phyloP scores from a whole-genome alignment of 2,113 vertebrate genomes.

The Melanerpes formicivorus region DNA sequence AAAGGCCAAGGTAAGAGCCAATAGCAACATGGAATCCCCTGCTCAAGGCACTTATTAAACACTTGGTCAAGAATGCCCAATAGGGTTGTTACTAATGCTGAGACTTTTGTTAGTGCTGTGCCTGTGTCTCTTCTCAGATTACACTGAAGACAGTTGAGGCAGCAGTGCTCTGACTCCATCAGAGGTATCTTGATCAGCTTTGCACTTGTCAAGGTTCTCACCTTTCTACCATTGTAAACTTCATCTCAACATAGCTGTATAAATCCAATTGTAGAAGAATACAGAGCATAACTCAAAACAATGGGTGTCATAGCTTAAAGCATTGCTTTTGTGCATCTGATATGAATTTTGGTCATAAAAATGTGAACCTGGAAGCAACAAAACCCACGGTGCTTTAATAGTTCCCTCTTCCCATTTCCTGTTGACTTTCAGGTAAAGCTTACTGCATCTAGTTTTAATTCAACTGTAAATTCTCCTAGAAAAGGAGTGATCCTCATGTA shows the following conservation, averaged over 20 bases:
- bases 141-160: not conserved
- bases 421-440: not conserved
- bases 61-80: not conserved
- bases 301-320: not conserved
- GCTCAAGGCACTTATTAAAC: not conserved
- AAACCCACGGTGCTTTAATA: rapidly evolving
- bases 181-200: not conserved
- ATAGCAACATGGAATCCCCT: not conserved
- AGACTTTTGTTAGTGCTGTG: not conserved
- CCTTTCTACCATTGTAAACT: not conserved
- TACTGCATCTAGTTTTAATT: not conserved
- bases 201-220: not conserved
- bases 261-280: not conserved
- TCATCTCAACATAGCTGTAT: not conserved
- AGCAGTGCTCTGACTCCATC: not conserved
- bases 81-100: not conserved
- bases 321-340: not conserved
- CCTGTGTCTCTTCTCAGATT: not conserved
- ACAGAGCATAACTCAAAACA: not conserved
- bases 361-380: not conserved
- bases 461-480: not conserved
- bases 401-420: not conserved
- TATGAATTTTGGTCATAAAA: not conserved
- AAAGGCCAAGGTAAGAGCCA: not conserved
- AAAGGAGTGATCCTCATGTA: not conserved